These are phyloP conservation scores for Epinephelus lanceolatus DNA, from an alignment of 2,113 vertebrate species.

Conservation along the genomic window DNA sequence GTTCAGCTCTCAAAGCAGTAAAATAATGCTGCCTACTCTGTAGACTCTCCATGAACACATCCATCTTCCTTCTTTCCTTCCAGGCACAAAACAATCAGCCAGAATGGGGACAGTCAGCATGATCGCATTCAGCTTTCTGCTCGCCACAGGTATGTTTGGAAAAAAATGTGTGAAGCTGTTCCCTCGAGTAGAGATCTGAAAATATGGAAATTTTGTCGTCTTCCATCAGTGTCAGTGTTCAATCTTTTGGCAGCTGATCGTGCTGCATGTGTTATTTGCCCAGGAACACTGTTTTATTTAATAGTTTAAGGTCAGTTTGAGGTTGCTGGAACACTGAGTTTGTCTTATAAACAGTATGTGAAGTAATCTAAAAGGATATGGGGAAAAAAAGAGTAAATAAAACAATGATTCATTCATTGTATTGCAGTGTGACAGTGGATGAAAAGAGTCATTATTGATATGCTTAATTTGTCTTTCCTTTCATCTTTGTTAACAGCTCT, in stretches of 20 bases:
- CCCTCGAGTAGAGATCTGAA: background rate
- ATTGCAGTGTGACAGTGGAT: background rate
- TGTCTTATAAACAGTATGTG: background rate
- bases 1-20: background rate
- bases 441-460: background rate
- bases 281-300: background rate
- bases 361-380: background rate
- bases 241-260: background rate
- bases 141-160: constrained; percentile 74
- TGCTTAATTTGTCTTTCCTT: constrained; percentile 4
- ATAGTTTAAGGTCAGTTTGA: background rate
- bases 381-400: background rate
- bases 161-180: background rate
- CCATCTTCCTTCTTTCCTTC: constrained; percentile 4
- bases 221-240: background rate
- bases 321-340: background rate
- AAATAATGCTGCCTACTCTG: background rate
- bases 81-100: constrained; percentile 47
- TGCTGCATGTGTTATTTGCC: background rate
- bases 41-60: background rate
- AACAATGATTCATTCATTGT: background rate
- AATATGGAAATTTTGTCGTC: background rate
- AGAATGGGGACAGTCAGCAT: constrained; percentile 71
- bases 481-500: constrained; percentile 63
- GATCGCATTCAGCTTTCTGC: constrained; percentile 72